phyloP scores from a whole-genome alignment of 2,888 invertebrate genomes.

The Athetis lepigone region DNA sequence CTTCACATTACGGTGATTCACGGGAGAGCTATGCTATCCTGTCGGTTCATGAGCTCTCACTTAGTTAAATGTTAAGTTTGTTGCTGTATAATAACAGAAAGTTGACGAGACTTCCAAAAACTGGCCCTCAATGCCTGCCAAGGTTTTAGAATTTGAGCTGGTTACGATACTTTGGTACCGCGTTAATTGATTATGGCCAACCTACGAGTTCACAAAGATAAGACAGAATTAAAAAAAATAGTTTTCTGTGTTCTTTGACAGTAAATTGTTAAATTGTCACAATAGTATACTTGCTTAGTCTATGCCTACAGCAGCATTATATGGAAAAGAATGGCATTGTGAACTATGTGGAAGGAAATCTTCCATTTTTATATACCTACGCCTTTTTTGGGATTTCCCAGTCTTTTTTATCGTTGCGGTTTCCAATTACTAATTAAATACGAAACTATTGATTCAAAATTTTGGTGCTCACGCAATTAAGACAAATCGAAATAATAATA shows the following conservation, averaged over 20 bases:
- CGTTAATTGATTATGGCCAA: background rate
- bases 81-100: background rate
- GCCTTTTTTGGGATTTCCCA: background rate
- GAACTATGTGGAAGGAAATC: too few relatives aligned
- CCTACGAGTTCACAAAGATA: background rate
- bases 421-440: background rate
- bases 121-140: too few relatives aligned
- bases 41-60: slow-evolving; percentile 30
- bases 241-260: too few relatives aligned
- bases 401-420: background rate
- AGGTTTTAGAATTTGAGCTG: background rate
- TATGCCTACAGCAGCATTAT: background rate
- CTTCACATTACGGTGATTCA: slow-evolving; percentile 72
- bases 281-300: background rate
- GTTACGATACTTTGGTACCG: background rate
- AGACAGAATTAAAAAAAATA: too few relatives aligned
- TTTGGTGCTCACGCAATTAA: too few relatives aligned
- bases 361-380: background rate
- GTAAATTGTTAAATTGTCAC: too few relatives aligned
- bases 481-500: too few relatives aligned
- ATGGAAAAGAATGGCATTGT: too few relatives aligned
- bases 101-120: background rate
- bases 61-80: background rate
- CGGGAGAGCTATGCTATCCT: slow-evolving; percentile 50
- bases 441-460: too few relatives aligned